Base-by-base conservation (phyloP, 2,797 vertebrate genomes). In the Paguma larvata region DNA sequence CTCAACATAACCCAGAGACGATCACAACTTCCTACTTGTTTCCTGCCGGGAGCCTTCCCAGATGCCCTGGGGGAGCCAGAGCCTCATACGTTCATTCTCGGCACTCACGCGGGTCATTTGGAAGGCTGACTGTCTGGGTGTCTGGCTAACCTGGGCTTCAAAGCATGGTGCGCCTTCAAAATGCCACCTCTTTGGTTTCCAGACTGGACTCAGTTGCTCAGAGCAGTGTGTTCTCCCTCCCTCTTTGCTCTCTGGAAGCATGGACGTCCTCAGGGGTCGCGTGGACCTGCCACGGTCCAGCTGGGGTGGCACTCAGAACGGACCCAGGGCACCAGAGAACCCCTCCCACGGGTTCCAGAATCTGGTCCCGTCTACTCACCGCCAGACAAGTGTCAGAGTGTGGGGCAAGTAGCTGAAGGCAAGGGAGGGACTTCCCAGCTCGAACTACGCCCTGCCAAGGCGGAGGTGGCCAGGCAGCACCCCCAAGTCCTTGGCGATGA, bases 311-410 rank as follows among this genome's bases (percentile, higher is more conserved):
- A 6, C 67, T 30, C 65, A 12, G 23, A 62, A 86, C 3, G 38
- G 77, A 48, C 23, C 32, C 0, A 10, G 16, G 25, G n/a, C 0
- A 3, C 53, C 25, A 21, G 30, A 1, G 0, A 44, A n/a, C 48
- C 62, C 44, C 3, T 14, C 77, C 73, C 53, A 46, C 4, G 4
- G 1, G 0, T 56, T 56, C 0, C 0, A 88, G 85, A 27, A 32
- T 32, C n/a, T 23, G 56, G 63, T 13, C 53, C 25, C 48, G 6
- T 46, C 53, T 68, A 25, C 23, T 80, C 18, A 34, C 16, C 1
- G 0, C 5, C 21, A 32, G 62, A n/a, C 25, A 88, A 9, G 53
- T 32, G 6, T 21, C 65, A 18, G 41, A 38, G n/a, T 7, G 1
- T 3, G n/a, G 14, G 19, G 16, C 30, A 34, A 59, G 73, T n/a